Evolutionary conservation across 1,140 invertebrate species (phyloP).

Genomic region (Drosophila athabasca): DNA sequence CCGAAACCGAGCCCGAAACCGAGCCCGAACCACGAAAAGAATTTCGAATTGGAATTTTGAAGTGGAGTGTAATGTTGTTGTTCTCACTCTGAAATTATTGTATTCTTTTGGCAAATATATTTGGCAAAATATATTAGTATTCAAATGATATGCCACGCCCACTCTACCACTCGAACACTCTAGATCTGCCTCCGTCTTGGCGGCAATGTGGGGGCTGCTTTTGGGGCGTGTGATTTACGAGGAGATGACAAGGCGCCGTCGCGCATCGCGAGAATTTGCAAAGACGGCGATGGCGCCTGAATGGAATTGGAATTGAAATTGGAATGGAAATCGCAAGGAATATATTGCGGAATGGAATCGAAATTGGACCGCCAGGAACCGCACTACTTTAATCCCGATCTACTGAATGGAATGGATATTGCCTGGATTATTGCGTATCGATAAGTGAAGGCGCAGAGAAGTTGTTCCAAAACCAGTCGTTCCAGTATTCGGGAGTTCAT

Average conservation of each 20-base stretch:
- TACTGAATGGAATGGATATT: no score
- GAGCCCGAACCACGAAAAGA: neutral
- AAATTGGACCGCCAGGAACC: no score
- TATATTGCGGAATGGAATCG: neutral
- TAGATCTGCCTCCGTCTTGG: neutral
- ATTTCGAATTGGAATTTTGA: constrained; percentile 28
- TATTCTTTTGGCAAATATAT: constrained; percentile 36
- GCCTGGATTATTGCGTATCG: constrained; percentile 9
- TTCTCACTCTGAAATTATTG: constrained; percentile 17
- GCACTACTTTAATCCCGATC: no score
- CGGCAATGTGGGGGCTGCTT: constrained; percentile 10
- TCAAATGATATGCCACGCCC: constrained; percentile 25
- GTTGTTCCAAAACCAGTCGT: no score
- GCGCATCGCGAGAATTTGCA: constrained; percentile 6
- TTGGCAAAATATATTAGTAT: constrained; percentile 27
- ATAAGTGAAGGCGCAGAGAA: constrained; percentile 8
- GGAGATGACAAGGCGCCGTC: constrained; percentile 26
- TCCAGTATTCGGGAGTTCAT: constrained; percentile 8
- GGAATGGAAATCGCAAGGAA: constrained; percentile 21
- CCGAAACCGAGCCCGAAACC: neutral
- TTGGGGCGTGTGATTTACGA: constrained; percentile 68
- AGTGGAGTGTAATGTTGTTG: constrained; percentile 29
- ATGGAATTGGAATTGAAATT: constrained; percentile 47
- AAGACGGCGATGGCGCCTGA: constrained; percentile 28
- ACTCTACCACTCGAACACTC: neutral